Percentiles rank a stretch among this genome's conserved stretches.
Evolutionary conservation across 2,888 invertebrate species (phyloP).

Genomic region (Thumatha senex): DNA sequence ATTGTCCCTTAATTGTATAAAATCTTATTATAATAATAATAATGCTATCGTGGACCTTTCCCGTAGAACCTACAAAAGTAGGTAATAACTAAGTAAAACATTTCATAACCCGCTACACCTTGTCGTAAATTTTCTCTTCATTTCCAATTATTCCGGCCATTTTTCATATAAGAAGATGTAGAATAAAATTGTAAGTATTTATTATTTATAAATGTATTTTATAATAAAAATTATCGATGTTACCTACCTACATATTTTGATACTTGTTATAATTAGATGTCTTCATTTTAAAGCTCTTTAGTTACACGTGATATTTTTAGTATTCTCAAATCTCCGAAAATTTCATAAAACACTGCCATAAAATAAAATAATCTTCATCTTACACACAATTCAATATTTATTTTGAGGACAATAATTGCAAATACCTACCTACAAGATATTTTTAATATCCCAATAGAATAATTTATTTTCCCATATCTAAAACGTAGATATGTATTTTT

Average conservation of each 20-base stretch:
- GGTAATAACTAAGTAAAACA: no score
- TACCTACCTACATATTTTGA: no score
- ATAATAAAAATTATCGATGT: background rate
- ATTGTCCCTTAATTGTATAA: no score
- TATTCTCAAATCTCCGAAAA: background rate
- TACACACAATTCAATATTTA: background rate
- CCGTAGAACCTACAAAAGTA: no score
- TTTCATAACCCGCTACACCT: no score
- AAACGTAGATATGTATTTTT: constrained; percentile 10
- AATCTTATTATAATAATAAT: no score
- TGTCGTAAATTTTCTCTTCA: background rate
- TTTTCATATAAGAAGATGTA: constrained; percentile 75
- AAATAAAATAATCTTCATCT: background rate
- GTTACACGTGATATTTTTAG: no score
- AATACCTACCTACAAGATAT: background rate
- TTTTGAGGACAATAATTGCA: background rate
- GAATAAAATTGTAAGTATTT: constrained; percentile 39
- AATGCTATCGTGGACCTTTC: no score
- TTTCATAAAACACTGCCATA: constrained; percentile 26
- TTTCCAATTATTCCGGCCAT: constrained; percentile 71
- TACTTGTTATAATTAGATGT: no score
- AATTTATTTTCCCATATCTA: background rate
- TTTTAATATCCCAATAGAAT: constrained; percentile 9
- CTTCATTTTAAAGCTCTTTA: no score
- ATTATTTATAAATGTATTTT: constrained; percentile 2